Base-by-base conservation (phyloP, 2,113 vertebrate genomes). In the Dryoscopus gambensis region DNA sequence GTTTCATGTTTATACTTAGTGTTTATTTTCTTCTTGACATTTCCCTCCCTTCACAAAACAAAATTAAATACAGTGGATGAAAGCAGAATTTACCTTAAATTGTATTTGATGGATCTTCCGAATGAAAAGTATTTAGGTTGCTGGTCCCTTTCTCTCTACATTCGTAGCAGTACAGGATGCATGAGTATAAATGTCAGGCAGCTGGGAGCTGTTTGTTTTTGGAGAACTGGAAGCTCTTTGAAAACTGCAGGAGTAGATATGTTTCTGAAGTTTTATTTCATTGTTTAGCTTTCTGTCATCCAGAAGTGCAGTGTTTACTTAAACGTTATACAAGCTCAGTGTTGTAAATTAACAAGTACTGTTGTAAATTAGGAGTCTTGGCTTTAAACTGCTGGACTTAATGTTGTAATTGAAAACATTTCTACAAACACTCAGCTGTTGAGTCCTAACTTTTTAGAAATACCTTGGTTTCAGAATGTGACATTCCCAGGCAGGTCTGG, bases 261-360 rank as follows among this genome's bases (percentile, higher is more conserved):
- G 90, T 97, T 96, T 97, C 95, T 92, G 92, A 91, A 94, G 75
- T 96, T 97, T 97, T 92, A 96, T 84, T 93, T 98, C 92, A 89
- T 94, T 96, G 80, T 95, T 97, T 96, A 94, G 91, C 50, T 96
- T 82, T 95, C 79, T 91, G 76, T 96, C 69, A 91, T 95, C 95
- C 92, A 96, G 87, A 97, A 95, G 85, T 96, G 78, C 68, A 92
- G 73, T 96, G 88, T 97, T 97, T 97, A 94, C 87, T 96, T 96
- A 96, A 92, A 95, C 0, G 62, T 93, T 95, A 96, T 96, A 93
- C 78, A 96, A 97, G 81, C 87, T 97, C 85, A 97, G 93, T 96
- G 93, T 95, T 93, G 89, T 96, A 95, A 96, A 97, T 95, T 96
- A 97, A 82, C 70, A 95, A 67, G 75, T 73, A 70, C 79, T 97